Conservation (phyloP, 2,113 vertebrate genomes). For the Eurystomus gularis region DNA sequence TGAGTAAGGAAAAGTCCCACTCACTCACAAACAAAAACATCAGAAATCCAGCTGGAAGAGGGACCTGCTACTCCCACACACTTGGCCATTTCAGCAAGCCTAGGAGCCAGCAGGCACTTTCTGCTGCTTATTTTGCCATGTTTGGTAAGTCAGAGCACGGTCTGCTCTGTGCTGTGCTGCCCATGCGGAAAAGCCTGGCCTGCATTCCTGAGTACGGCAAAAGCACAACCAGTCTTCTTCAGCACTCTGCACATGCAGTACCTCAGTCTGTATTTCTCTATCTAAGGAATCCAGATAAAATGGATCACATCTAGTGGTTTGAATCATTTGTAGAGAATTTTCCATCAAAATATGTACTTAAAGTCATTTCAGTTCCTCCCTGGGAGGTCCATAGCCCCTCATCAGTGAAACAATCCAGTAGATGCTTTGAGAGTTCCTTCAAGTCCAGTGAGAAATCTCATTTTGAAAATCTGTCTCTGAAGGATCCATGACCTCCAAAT, state of each 20-base stretch:
- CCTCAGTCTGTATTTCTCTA: neutral
- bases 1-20: neutral
- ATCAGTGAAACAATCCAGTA: neutral
- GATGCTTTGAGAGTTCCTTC: neutral
- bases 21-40: neutral
- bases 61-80: neutral
- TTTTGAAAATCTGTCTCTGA: neutral
- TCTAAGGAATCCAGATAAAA: neutral
- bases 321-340: neutral
- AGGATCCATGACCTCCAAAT: neutral
- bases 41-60: neutral
- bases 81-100: neutral
- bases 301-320: neutral
- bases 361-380: neutral
- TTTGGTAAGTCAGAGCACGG: neutral
- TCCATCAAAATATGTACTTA: neutral
- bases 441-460: neutral
- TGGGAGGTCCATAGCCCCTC: neutral
- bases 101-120: neutral
- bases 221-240: neutral
- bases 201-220: rapidly evolving
- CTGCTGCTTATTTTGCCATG: neutral
- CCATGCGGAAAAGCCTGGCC: rapidly evolving
- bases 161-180: neutral
- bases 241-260: neutral